Evolutionary conservation across 2,888 invertebrate species (phyloP).

Genomic region (Scaptomyza reducta): DNA sequence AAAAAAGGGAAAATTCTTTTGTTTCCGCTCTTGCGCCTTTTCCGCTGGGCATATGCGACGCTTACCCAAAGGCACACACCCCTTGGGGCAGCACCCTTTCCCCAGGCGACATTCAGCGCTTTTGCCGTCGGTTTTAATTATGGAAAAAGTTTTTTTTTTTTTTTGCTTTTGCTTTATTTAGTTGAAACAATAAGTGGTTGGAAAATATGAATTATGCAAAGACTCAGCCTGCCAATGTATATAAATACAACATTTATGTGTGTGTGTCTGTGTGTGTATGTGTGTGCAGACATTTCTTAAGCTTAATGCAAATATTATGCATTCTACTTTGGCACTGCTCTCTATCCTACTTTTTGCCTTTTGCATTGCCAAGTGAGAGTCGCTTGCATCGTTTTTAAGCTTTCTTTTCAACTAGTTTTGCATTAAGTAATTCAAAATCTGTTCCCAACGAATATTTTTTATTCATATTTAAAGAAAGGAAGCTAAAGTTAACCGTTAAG

Average conservation of each 20-base stretch:
- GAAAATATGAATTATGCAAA: conserved; percentile 74
- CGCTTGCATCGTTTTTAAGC: conserved; percentile 17
- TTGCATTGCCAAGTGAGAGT: conserved; percentile 43
- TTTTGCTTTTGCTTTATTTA: conserved; percentile 65
- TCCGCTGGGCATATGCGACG: conserved; percentile 22
- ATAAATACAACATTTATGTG: conserved; percentile 6
- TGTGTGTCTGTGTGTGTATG: conserved; percentile 12
- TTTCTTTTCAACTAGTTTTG: conserved; percentile 40
- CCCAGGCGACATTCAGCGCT: conserved; percentile 37
- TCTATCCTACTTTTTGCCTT: conserved; percentile 19
- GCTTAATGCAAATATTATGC: conserved; percentile 66
- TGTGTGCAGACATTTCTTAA: conserved; percentile 58
- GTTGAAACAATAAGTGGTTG: conserved; percentile 75
- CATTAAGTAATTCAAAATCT: conserved; percentile 59
- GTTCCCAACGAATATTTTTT: background rate
- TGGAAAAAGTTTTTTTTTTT: conserved; percentile 66
- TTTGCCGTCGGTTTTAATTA: conserved; percentile 70
- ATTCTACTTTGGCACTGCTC: conserved; percentile 37
- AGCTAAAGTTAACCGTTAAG: too few species aligned
- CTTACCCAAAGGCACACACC: too few species aligned
- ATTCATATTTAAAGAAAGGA: too few species aligned
- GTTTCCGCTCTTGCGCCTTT: conserved; percentile 59
- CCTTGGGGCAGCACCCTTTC: background rate
- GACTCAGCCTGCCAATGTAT: conserved; percentile 40
- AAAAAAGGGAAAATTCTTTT: conserved; percentile 54